Base-by-base conservation (phyloP, 2,888 invertebrate genomes). In the Apotomis turbidana region DNA sequence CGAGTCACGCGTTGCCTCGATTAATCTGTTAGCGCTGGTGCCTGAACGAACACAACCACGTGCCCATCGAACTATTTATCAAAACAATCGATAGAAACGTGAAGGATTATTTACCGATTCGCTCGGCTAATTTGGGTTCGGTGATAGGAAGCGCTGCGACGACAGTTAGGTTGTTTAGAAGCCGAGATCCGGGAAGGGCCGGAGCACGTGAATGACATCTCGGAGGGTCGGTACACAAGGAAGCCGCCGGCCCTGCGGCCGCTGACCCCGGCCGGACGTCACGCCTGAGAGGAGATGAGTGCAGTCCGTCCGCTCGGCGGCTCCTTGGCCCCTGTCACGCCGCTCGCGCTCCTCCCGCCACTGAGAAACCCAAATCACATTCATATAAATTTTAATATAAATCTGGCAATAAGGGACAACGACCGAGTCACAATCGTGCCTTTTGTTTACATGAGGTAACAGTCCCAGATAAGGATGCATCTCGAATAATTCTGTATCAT, bases 1-100 rank as follows among this genome's bases (percentile, higher is more conserved):
- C 90, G 90, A 90, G 91, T 91, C 87, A 90, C 90, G 88, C 89
- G 90, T 91, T 84, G 88, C 88, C 83, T 85, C 88, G 87, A 91
- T 90, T 88, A 87, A 90, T 90, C 90, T 88, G 88, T 90, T 90
- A 87, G 86, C 88, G 85, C 86, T 85, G 86, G 87, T 85, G 85
- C 81, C 83, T 88, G 85, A 86, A 83, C 83, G 27, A 41, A 54
- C 15, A 46, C n/a, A 5, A 66, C 55, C 78, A 71, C 67, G 67
- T 61, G 71, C 58, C 69, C 58, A 60, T 55, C 64, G 36, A 13
- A 64, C 61, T 5, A 60, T 51, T 67, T 55, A 63, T 59, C 57
- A 58, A 54, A 52, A 60, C 68, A n/a, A 27, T 41, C 41, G 52
- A 60, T 13, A 38, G 60, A 68, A 66, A 27, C 36, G 6, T n/a